phyloP scores from a whole-genome alignment of 2,888 invertebrate species.

The Pocota personata region DNA sequence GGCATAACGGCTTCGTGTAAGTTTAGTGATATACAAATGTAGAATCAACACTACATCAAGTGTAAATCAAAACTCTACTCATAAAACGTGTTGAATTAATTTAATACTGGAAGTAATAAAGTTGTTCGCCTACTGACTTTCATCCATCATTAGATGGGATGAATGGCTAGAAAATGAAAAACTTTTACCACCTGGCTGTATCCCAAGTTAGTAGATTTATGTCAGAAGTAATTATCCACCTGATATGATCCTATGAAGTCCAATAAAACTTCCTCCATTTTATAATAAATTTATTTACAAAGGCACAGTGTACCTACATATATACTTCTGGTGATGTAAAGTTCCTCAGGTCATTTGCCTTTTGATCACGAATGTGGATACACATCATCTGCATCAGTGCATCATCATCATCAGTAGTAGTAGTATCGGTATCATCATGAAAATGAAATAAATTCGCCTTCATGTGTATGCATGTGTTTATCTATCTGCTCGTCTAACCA shows the following conservation, averaged over 20 bases:
- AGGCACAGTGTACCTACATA: background rate
- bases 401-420: constrained; percentile 16
- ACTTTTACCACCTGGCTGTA: background rate
- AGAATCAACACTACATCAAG: background rate
- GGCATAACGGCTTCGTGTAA: background rate
- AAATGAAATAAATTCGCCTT: constrained; percentile 55
- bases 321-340: constrained; percentile 43
- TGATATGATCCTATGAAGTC: background rate
- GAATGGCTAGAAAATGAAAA: background rate
- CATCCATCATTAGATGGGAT: background rate
- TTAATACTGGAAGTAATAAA: background rate
- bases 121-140: background rate
- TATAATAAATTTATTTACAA: constrained; percentile 8
- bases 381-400: constrained; percentile 12
- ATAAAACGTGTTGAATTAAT: constrained; percentile 3
- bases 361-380: constrained; percentile 31
- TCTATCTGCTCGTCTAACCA: constrained; percentile 8
- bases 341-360: constrained; percentile 66
- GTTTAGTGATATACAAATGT: background rate
- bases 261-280: background rate
- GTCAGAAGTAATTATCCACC: background rate
- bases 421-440: constrained; percentile 61
- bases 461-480: constrained; percentile 11
- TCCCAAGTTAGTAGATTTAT: background rate
- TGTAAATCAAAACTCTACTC: constrained; percentile 1